Evolutionary conservation across 2,113 vertebrate species (phyloP).

Genomic region (Girardinichthys multiradiatus): DNA sequence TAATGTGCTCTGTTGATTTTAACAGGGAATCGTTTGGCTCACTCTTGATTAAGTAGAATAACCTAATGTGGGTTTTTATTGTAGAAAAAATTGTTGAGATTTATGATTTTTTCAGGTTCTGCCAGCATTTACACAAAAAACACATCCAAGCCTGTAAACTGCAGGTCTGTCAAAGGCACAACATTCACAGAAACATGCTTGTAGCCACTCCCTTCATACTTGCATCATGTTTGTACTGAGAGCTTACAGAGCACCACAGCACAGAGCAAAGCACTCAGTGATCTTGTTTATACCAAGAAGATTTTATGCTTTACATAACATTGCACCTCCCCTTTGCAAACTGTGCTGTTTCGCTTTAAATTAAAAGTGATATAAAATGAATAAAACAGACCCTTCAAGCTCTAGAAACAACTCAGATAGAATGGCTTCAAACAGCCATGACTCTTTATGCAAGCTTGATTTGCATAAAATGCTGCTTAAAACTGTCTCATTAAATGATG

Average conservation of each 20-base stretch:
- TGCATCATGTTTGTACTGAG: constrained; percentile 30
- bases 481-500: constrained; percentile 37
- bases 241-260: constrained; percentile 12
- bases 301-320: constrained; percentile 23
- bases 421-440: constrained; percentile 21
- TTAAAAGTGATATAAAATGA: constrained; percentile 46
- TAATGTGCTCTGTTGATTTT: constrained; percentile 54
- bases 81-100: constrained; percentile 25
- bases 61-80: constrained; percentile 39
- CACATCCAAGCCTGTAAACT: constrained; percentile 7
- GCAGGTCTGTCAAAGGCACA: constrained; percentile 9
- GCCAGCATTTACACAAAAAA: constrained; percentile 15
- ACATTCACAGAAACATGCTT: constrained; percentile 46
- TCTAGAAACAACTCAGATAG: constrained; percentile 38
- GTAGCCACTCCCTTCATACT: constrained; percentile 22
- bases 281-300: constrained; percentile 24
- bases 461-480: constrained; percentile 49
- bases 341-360: constrained; percentile 27
- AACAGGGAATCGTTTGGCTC: constrained; percentile 33
- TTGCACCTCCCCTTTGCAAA: constrained; percentile 32
- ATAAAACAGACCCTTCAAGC: constrained; percentile 33
- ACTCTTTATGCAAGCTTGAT: constrained; percentile 40
- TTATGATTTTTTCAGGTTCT: constrained; percentile 23
- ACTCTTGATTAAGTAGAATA: constrained; percentile 43
- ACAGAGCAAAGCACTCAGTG: constrained; percentile 20